Evolutionary conservation across 1,140 invertebrate genomes (phyloP).

Genomic region (Nephila pilipes): DNA sequence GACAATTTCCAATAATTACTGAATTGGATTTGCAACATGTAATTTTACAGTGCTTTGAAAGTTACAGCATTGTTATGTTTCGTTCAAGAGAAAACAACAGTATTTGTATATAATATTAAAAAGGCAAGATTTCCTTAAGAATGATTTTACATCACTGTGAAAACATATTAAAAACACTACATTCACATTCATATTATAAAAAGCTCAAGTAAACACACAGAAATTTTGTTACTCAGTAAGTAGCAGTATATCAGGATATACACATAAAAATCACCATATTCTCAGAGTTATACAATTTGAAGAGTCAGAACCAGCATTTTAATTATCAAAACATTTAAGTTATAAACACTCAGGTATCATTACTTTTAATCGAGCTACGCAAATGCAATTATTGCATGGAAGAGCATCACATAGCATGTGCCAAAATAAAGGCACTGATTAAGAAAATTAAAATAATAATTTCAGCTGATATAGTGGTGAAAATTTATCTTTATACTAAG

Average conservation of each 20-base stretch:
- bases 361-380: constrained; percentile 44
- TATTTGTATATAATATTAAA: constrained; percentile 3
- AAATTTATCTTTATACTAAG: constrained; percentile 59
- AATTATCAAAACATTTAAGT: constrained; percentile 65
- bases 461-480: background rate
- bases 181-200: constrained; percentile 68
- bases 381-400: constrained; percentile 73
- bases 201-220: constrained; percentile 48
- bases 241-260: constrained; percentile 59
- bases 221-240: constrained; percentile 66
- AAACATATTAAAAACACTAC: constrained; percentile 68
- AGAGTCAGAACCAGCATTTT: constrained; percentile 27
- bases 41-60: constrained; percentile 23
- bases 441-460: constrained; percentile 27
- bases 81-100: constrained; percentile 8
- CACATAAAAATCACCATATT: constrained; percentile 9
- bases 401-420: constrained; percentile 71
- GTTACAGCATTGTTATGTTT: background rate
- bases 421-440: constrained; percentile 71
- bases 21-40: background rate
- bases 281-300: constrained; percentile 3
- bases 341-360: constrained; percentile 62
- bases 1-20: background rate
- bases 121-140: background rate
- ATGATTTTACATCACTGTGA: constrained; percentile 28